Base-by-base conservation (phyloP, 1,140 invertebrate species). In the Leguminivora glycinivorella region DNA sequence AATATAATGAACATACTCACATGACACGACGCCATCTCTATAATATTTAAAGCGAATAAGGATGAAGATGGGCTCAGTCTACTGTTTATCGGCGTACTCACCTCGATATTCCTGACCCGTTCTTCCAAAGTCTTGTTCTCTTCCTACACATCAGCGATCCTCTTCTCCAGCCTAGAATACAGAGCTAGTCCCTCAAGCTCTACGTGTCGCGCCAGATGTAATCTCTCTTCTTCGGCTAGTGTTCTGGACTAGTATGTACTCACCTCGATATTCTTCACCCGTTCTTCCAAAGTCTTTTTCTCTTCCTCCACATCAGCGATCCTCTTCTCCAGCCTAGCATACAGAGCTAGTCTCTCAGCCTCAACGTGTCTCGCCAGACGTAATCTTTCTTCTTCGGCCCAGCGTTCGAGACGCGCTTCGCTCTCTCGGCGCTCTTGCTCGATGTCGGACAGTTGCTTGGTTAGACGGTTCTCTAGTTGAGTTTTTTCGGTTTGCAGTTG, bases 341-440 rank as follows among this genome's bases (percentile, higher is more conserved):
- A 80, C 56, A 85, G 14, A 26, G 76, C 73, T 1, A 58, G 69
- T 9, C 67, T 74, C 72, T 87, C 83, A 0, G 29, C 26, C 0
- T 63, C 69, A 0, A 78, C 74, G 43, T 83, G 78, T 60, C 58
- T 69, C 5, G 77, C 70, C 34, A 85, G 77, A 1, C 81, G 71
- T 40, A 72, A 74, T 1, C 75, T 72, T 67, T 86, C 80, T 9
- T 84, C 74, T 52, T 80, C 81, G 31, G 79, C 73, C 74, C 80
- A 81, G 2, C 77, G 43, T 12, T 72, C 52, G 0, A 88, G 74
- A 34, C 80, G 72, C 1, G n/a, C 24, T 17, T 87, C 81, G 0
- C 76, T 73, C 10, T 85, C 76, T 4, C 4, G 58, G 75, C 87
- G 76, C 66, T 90, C 83, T 3, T 52, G 68, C 29, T 88, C 75